Conservation (phyloP, 1,140 invertebrate species). For the Mactra quadrangularis region DNA sequence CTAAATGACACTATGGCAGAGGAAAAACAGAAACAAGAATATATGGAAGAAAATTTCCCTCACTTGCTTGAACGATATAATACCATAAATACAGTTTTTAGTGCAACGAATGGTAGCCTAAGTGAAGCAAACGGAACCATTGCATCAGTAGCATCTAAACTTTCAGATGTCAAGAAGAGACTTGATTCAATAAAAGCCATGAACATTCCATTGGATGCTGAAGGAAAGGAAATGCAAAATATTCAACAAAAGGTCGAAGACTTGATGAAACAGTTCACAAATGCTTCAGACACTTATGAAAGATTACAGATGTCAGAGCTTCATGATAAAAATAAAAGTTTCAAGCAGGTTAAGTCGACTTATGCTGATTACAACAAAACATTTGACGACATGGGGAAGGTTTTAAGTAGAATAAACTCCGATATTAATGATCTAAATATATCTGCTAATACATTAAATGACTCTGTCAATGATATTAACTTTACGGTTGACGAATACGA, state of each 20-base stretch:
- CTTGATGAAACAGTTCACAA: neutral
- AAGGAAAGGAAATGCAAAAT: neutral
- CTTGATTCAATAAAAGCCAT: conserved; percentile 22
- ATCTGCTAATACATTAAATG: neutral
- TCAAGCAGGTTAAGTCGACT: neutral
- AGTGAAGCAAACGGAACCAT: neutral
- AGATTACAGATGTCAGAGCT: neutral
- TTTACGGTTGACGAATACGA: conserved; percentile 37
- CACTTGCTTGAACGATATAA: conserved; percentile 27
- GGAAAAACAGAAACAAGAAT: conserved; percentile 42
- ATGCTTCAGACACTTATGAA: conserved; percentile 8
- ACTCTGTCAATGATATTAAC: conserved; percentile 42
- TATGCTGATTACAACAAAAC: conserved; percentile 10
- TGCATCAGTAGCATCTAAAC: neutral
- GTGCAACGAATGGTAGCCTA: neutral
- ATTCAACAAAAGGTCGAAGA: neutral
- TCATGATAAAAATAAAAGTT: neutral
- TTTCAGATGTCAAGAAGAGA: conserved; percentile 13
- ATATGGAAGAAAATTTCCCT: conserved; percentile 44
- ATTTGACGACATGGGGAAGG: neutral
- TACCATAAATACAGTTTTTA: neutral
- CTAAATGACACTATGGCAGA: conserved; percentile 49
- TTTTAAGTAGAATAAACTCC: conserved; percentile 10
- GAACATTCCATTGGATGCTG: conserved; percentile 18
- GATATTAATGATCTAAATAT: conserved; percentile 3